Percentiles rank a stretch among this genome's conserved stretches.
phyloP scores from a whole-genome alignment of 2,888 invertebrate species.

The Dastarcus helophoroides region DNA sequence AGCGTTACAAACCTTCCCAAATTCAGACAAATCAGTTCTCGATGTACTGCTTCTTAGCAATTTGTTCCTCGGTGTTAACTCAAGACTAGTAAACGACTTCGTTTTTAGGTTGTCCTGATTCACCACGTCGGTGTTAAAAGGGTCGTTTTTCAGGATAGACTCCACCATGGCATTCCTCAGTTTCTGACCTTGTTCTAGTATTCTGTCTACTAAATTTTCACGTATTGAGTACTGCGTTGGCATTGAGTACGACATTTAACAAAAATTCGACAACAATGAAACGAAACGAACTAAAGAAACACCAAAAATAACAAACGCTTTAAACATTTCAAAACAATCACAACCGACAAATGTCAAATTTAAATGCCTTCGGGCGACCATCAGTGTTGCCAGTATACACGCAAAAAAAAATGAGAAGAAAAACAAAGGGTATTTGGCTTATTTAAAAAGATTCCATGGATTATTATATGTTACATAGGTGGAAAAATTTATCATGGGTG shows the following conservation, averaged over 20 bases:
- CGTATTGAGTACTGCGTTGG: no score
- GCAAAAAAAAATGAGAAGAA: slow-evolving; percentile 1
- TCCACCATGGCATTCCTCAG: slow-evolving; percentile 34
- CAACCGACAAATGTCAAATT: neutral
- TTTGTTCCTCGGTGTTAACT: neutral
- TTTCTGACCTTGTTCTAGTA: slow-evolving; percentile 30
- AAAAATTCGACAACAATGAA: no score
- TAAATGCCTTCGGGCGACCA: neutral
- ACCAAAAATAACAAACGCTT: slow-evolving; percentile 1
- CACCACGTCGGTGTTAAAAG: slow-evolving; percentile 25
- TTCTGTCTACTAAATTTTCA: slow-evolving; percentile 22
- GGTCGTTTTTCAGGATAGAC: slow-evolving; percentile 33
- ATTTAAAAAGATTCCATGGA: no score
- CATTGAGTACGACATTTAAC: no score
- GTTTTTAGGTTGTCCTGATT: slow-evolving; percentile 16
- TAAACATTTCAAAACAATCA: neutral
- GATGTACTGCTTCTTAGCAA: slow-evolving; percentile 3
- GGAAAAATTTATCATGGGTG: no score
- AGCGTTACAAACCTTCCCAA: slow-evolving; percentile 3
- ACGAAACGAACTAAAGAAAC: neutral
- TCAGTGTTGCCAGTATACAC: neutral
- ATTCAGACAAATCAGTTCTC: slow-evolving; percentile 6
- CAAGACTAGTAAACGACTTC: neutral
- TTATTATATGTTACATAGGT: no score
- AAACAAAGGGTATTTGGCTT: no score